These are phyloP conservation scores for Clitarchus hookeri DNA, from an alignment of 2,888 invertebrate genomes.

Conservation along the genomic window DNA sequence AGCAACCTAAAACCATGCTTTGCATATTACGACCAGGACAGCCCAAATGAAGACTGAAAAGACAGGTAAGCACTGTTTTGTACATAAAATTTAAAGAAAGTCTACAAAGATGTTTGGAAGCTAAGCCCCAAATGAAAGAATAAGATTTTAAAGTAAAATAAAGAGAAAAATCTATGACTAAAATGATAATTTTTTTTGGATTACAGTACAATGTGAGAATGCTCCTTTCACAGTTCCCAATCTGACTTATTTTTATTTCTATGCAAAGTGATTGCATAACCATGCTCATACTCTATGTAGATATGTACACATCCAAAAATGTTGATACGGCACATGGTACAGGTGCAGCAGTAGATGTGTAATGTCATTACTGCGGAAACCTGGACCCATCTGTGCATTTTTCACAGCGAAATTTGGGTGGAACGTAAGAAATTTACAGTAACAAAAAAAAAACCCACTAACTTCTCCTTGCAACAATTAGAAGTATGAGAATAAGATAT, in stretches of 20 bases:
- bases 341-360: neutral
- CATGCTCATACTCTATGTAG: neutral
- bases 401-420: conserved; percentile 32
- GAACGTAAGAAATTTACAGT: conserved; percentile 36
- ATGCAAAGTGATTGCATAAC: conserved; percentile 12
- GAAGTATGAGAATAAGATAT: neutral
- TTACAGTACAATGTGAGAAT: conserved; percentile 65
- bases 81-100: neutral
- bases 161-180: conserved; percentile 20
- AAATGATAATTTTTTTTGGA: neutral
- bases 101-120: conserved; percentile 9
- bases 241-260: conserved; percentile 59
- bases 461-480: neutral
- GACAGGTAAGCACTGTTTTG: conserved; percentile 14
- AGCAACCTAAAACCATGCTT: conserved; percentile 61
- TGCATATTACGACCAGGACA: conserved; percentile 55
- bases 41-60: conserved; percentile 45
- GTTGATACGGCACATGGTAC: conserved; percentile 4
- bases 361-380: conserved; percentile 26
- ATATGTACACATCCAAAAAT: neutral
- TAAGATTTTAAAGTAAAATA: neutral
- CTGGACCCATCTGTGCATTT: conserved; percentile 33
- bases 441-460: neutral
- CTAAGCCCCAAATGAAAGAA: conserved; percentile 8
- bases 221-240: conserved; percentile 79